A percentile compares a stretch with the other conserved stretches of the same genome.
Evolutionary conservation across 2,113 vertebrate genomes (phyloP).

Genomic region (Phalacrocorax carbo): DNA sequence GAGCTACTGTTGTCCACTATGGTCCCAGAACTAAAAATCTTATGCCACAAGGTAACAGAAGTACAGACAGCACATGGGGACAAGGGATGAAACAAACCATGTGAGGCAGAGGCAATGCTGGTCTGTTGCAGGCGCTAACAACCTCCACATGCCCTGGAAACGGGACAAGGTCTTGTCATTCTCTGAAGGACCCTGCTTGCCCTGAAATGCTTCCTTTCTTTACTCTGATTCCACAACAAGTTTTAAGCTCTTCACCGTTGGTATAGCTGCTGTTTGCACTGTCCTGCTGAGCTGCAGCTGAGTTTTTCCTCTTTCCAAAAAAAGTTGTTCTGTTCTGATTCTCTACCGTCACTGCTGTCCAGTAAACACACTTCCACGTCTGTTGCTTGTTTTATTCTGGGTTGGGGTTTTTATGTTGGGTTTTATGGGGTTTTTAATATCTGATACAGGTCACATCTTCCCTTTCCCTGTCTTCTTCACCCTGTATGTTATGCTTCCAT

Average conservation of each 20-base stretch:
- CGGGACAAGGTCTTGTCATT: neutral
- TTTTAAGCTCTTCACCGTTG: neutral
- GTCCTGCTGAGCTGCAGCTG: neutral
- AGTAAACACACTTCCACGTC: neutral
- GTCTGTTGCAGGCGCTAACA: neutral
- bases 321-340: neutral
- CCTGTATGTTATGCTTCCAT: neutral
- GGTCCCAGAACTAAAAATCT: neutral
- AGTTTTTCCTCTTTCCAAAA: neutral
- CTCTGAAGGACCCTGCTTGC: neutral
- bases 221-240: neutral
- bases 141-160: neutral
- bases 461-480: neutral
- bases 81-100: neutral
- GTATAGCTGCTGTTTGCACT: neutral
- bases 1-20: neutral
- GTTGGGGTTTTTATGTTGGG: rapidly evolving
- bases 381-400: neutral
- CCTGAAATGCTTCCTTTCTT: neutral
- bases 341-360: neutral
- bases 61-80: neutral
- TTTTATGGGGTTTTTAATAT: neutral
- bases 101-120: neutral
- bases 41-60: neutral
- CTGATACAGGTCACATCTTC: neutral